phyloP scores from a whole-genome alignment of 2,888 invertebrate genomes.

The Clistopyga incitator region DNA sequence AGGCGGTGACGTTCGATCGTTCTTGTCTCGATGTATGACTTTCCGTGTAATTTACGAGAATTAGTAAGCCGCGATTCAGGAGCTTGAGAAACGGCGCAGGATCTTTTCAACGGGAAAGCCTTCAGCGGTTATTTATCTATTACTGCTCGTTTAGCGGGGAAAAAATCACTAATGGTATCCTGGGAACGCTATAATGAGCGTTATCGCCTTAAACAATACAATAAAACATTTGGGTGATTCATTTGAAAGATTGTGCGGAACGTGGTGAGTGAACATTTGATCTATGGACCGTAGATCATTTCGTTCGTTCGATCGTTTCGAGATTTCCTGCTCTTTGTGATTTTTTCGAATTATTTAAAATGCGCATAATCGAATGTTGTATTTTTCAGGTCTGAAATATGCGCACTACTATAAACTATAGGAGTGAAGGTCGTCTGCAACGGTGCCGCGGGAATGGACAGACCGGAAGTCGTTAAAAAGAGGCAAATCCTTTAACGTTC shows the following conservation, averaged over 20 bases:
- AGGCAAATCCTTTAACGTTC: slow-evolving; percentile 51
- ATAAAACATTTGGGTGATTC: slow-evolving; percentile 34
- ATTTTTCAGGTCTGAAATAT: not conserved
- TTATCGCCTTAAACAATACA: slow-evolving; percentile 32
- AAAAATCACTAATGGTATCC: slow-evolving; percentile 43
- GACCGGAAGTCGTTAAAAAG: slow-evolving; percentile 55
- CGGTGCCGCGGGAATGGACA: slow-evolving; percentile 38
- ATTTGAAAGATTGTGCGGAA: slow-evolving; percentile 29
- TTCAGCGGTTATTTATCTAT: slow-evolving; percentile 11
- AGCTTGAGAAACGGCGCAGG: slow-evolving; percentile 14
- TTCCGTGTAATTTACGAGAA: slow-evolving; percentile 36
- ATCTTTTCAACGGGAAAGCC: slow-evolving; percentile 15
- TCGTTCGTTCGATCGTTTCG: not conserved
- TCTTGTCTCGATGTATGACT: not conserved
- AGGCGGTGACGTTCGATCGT: slow-evolving; percentile 30
- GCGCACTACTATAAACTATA: not conserved
- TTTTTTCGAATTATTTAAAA: slow-evolving; percentile 56
- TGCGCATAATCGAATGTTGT: slow-evolving; percentile 54
- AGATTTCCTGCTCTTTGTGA: slow-evolving; percentile 40
- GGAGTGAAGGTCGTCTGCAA: slow-evolving; percentile 53
- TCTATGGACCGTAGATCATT: slow-evolving; percentile 26
- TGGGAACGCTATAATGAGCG: slow-evolving; percentile 60
- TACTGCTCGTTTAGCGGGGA: slow-evolving; percentile 20
- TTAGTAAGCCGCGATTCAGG: not conserved
- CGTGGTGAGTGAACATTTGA: slow-evolving; percentile 38